Conservation (phyloP, 1,140 invertebrate genomes). For the Drosophila tristis region DNA sequence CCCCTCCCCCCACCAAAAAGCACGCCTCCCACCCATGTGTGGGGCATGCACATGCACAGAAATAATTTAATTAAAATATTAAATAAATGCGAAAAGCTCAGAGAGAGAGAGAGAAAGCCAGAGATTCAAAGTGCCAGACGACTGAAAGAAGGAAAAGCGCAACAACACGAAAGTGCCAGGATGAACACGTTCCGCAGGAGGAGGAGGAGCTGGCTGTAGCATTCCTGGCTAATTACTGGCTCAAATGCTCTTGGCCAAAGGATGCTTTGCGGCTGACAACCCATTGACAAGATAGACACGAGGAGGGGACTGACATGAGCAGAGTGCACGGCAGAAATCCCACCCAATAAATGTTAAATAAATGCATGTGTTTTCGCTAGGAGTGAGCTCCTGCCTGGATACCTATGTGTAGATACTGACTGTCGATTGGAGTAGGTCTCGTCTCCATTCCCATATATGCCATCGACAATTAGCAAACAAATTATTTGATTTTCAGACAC, state of each 20-base stretch:
- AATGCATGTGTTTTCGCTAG: constrained; percentile 10
- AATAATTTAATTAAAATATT: constrained; percentile 83
- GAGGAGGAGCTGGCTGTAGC: constrained; percentile 7
- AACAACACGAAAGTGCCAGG: constrained; percentile 46
- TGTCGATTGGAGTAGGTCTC: no score
- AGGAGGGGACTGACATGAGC: background rate
- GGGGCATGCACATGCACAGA: constrained; percentile 61
- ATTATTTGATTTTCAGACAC: constrained; percentile 28
- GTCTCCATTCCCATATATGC: background rate
- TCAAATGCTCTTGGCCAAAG: constrained; percentile 37
- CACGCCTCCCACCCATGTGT: constrained; percentile 5
- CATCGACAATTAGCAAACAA: constrained; percentile 44
- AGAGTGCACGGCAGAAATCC: background rate
- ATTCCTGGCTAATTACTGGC: constrained; percentile 40
- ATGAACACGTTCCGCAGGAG: constrained; percentile 9
- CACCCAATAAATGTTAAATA: constrained; percentile 20
- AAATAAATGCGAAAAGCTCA: constrained; percentile 71
- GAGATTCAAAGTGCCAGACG: constrained; percentile 39
- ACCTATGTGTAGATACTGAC: no score
- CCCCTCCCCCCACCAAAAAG: background rate
- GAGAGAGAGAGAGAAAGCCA: constrained; percentile 31
- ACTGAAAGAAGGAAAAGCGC: constrained; percentile 55
- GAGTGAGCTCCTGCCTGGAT: constrained; percentile 1
- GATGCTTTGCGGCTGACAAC: constrained; percentile 31
- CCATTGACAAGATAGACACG: constrained; percentile 12